Evolutionary conservation across 2,888 invertebrate genomes (phyloP).

Genomic region (Dynastes tityus): DNA sequence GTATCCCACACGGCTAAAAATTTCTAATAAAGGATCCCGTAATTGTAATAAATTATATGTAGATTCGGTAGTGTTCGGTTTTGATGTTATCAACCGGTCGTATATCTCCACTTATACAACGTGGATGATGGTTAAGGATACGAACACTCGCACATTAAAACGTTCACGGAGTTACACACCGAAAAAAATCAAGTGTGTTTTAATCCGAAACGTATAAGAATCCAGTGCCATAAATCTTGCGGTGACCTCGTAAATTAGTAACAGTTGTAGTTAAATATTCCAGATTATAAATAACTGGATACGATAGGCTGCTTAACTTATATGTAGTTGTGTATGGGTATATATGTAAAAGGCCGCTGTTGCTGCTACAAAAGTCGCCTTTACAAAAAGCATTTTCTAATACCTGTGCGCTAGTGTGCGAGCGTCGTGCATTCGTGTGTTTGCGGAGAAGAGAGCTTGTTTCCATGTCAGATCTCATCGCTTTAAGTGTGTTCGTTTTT

Average conservation of each 20-base stretch:
- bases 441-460: constrained; percentile 59
- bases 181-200: constrained; percentile 56
- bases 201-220: constrained; percentile 72
- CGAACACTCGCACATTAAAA: constrained; percentile 7
- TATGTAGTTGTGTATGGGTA: constrained; percentile 1
- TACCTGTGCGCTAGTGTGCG: constrained; percentile 62
- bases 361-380: constrained; percentile 56
- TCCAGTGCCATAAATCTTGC: constrained; percentile 70
- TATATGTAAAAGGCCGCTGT: constrained; percentile 29
- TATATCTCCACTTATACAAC: constrained; percentile 21
- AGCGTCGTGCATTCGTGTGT: constrained; percentile 41
- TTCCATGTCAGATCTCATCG: constrained; percentile 58
- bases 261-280: constrained; percentile 72
- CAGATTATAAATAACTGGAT: constrained; percentile 72
- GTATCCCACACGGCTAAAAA: constrained; percentile 37
- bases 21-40: constrained; percentile 31
- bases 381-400: constrained; percentile 70
- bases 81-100: constrained; percentile 30
- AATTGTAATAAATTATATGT: constrained; percentile 41
- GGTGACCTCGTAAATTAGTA: constrained; percentile 72
- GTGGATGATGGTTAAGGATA: constrained; percentile 27
- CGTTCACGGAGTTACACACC: constrained; percentile 22
- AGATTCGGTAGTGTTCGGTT: constrained; percentile 43
- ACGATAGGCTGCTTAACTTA: constrained; percentile 66
- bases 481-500: constrained; percentile 56